Evolutionary conservation across 2,888 invertebrate genomes (phyloP).

Genomic region (Bugulina stolonifera): DNA sequence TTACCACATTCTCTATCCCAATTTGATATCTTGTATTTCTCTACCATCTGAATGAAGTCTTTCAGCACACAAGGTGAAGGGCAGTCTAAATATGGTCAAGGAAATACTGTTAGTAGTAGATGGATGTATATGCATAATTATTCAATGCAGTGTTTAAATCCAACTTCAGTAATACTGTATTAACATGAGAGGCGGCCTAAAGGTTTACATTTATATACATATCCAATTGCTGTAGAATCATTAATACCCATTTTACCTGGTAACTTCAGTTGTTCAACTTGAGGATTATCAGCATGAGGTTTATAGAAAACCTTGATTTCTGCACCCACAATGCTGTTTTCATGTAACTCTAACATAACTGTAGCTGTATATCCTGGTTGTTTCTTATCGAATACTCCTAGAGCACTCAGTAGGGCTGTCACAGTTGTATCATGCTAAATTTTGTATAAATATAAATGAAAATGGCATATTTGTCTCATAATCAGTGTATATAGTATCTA

Average conservation of each 20-base stretch:
- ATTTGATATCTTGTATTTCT: slow-evolving; percentile 1
- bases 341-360: slow-evolving; percentile 66
- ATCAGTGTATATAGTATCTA: no score
- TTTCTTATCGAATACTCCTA: slow-evolving; percentile 63
- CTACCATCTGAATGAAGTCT: neutral
- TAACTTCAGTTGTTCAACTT: neutral
- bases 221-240: no score
- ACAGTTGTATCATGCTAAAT: slow-evolving; percentile 67
- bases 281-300: neutral
- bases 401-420: slow-evolving; percentile 65
- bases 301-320: slow-evolving; percentile 23
- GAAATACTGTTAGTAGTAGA: no score
- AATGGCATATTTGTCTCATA: no score
- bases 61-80: neutral
- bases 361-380: slow-evolving; percentile 71
- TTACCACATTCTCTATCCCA: slow-evolving; percentile 1
- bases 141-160: no score
- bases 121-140: no score
- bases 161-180: no score
- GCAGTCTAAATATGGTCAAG: no score
- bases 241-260: neutral
- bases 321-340: slow-evolving; percentile 28
- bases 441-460: no score
- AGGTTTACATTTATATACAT: no score
- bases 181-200: no score